These are phyloP conservation scores for Patiria pectinifera DNA, from an alignment of 53 echinoderm and acorn worm species.

Conservation along the genomic window DNA sequence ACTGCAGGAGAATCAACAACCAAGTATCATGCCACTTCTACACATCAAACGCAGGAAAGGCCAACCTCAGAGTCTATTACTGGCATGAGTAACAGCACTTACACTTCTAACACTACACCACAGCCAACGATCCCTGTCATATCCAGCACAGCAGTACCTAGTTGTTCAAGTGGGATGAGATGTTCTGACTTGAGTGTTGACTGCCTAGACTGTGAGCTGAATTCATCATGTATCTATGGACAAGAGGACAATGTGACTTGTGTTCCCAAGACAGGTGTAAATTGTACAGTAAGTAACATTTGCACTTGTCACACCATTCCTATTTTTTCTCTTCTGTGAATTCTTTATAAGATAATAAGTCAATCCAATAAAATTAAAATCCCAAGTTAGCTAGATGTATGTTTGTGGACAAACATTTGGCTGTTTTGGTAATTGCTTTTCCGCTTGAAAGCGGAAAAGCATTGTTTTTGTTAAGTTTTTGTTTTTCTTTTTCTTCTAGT, in stretches of 20 bases:
- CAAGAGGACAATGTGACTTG: constrained; percentile 85
- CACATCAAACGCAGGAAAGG: neutral
- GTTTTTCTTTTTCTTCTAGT: too few relatives aligned
- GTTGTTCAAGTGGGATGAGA: constrained; percentile 60
- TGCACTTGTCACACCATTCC: neutral
- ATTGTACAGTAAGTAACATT: constrained; percentile 75
- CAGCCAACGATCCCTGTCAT: neutral
- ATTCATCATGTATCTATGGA: constrained; percentile 82
- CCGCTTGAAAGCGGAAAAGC: too few relatives aligned
- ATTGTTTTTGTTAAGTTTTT: too few relatives aligned
- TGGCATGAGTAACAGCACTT: neutral
- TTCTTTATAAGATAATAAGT: too few relatives aligned
- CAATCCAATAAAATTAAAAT: too few relatives aligned
- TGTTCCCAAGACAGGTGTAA: constrained; percentile 69
- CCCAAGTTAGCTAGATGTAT: too few relatives aligned
- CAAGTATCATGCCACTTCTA: constrained; percentile 1
- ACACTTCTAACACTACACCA: neutral
- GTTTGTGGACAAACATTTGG: too few relatives aligned
- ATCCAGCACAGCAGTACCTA: constrained; percentile 20
- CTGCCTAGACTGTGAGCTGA: constrained; percentile 82
- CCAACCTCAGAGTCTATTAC: neutral
- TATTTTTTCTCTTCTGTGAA: neutral
- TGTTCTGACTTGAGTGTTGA: constrained; percentile 80
- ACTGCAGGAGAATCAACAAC: constrained; percentile 34
- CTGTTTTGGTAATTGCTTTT: too few relatives aligned